A percentile compares a stretch with the other conserved stretches of the same genome.
phyloP scores from a whole-genome alignment of 2,113 vertebrate genomes.

The Myanophis thanlyinensis region DNA sequence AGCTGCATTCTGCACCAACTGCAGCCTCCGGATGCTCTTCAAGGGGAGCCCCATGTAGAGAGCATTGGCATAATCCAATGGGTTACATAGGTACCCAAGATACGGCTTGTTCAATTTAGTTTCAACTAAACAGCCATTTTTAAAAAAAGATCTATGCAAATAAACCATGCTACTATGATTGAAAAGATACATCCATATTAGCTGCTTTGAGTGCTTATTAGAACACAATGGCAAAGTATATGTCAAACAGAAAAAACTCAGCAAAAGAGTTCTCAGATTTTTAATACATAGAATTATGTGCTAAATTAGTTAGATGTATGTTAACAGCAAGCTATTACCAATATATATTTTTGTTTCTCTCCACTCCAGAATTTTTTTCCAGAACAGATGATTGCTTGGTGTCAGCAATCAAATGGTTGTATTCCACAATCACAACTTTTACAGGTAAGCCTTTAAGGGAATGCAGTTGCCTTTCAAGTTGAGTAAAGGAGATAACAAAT shows the following conservation, averaged over 20 bases:
- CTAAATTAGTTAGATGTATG: neutral
- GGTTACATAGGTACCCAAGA: neutral
- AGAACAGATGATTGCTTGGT: slow-evolving; percentile 97
- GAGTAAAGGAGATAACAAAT: neutral
- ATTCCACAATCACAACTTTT: slow-evolving; percentile 90
- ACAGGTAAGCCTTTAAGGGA: slow-evolving; percentile 77
- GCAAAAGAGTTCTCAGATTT: neutral
- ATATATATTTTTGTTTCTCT: slow-evolving; percentile 3
- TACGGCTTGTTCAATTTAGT: neutral
- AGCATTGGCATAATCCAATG: too few relatives aligned
- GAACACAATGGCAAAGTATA: neutral
- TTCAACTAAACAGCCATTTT: neutral
- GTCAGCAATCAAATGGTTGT: slow-evolving; percentile 88
- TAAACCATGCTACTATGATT: neutral
- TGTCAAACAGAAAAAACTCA: neutral
- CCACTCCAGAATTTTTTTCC: slow-evolving; percentile 90
- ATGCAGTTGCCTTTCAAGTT: neutral
- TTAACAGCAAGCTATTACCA: slow-evolving; percentile 25
- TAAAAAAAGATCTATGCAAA: neutral
- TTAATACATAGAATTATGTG: neutral
- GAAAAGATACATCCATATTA: neutral
- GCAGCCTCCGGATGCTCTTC: too few relatives aligned
- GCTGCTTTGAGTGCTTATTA: neutral
- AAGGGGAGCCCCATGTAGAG: too few relatives aligned
- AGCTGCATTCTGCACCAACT: too few relatives aligned